Percentiles rank a stretch among this genome's conserved stretches.
Evolutionary conservation across 2,113 vertebrate species (phyloP).

Genomic region (Halichoeres trimaculatus): DNA sequence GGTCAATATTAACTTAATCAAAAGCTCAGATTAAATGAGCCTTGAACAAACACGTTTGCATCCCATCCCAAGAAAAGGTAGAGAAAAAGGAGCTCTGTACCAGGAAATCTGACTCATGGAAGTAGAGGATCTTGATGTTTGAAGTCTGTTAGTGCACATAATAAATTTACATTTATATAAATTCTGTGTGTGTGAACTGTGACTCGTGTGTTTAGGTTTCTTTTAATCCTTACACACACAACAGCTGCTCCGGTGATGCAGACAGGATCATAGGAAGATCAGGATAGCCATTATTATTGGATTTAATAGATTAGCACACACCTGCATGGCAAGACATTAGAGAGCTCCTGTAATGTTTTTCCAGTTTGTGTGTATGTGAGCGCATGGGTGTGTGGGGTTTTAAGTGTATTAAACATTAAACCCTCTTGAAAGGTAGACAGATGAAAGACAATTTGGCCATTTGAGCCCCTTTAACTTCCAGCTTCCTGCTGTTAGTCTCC

Average conservation of each 20-base stretch:
- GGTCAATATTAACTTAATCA: no score
- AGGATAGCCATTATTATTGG: conserved; percentile 61
- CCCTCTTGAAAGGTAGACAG: conserved; percentile 52
- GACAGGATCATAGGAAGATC: conserved; percentile 46
- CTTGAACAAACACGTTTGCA: no score
- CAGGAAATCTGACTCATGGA: no score
- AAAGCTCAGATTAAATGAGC: no score
- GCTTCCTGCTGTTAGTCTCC: conserved; percentile 45
- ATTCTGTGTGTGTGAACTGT: conserved; percentile 1
- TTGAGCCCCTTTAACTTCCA: conserved; percentile 47
- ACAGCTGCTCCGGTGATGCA: conserved; percentile 64
- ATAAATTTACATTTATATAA: neutral
- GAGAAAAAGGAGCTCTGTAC: no score
- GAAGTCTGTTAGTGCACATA: neutral
- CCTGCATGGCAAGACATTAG: conserved; percentile 68
- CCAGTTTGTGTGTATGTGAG: conserved; percentile 3
- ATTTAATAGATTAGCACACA: conserved; percentile 72
- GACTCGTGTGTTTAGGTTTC: neutral
- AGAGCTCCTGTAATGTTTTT: conserved; percentile 19
- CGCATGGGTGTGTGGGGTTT: conserved; percentile 26
- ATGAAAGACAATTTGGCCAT: conserved; percentile 61
- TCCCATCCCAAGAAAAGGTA: no score
- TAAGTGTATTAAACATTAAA: conserved; percentile 28
- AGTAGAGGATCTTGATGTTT: no score
- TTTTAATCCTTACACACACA: conserved; percentile 27